phyloP scores from a whole-genome alignment of 2,797 vertebrate genomes.

The Glyptemys insculpta region DNA sequence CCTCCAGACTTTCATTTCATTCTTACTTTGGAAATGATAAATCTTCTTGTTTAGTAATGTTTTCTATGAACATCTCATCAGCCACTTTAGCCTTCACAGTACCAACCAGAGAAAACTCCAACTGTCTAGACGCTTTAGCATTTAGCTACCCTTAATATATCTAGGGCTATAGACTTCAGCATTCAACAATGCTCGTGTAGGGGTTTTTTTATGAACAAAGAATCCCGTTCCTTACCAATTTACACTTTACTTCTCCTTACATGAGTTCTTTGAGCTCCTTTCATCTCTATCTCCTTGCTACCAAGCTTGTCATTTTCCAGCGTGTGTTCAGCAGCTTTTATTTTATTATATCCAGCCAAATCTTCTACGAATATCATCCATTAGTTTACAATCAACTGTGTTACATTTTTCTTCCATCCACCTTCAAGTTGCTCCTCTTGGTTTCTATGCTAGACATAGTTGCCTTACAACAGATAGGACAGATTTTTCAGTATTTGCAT shows the following conservation, averaged over 20 bases:
- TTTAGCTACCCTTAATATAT: conserved; percentile 8
- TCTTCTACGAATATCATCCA: conserved; percentile 36
- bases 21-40: conserved; percentile 40
- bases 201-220: conserved; percentile 17
- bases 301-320: conserved; percentile 9
- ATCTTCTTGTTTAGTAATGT: conserved; percentile 38
- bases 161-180: not conserved
- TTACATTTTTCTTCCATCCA: conserved; percentile 61
- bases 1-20: not conserved
- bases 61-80: conserved; percentile 39
- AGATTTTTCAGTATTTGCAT: not conserved
- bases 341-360: conserved; percentile 14
- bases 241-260: not conserved
- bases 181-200: not conserved
- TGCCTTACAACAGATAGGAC: not conserved
- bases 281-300: conserved; percentile 12
- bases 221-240: not conserved
- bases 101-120: conserved; percentile 40
- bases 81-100: conserved; percentile 34
- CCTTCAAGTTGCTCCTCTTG: conserved; percentile 37
- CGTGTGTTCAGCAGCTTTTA: conserved; percentile 27
- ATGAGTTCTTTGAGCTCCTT: conserved; percentile 14
- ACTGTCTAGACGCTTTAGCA: conserved; percentile 25
- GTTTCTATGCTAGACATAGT: conserved; percentile 33
- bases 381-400: conserved; percentile 47